Conservation (phyloP, 1,140 invertebrate species). For the Ceratitis capitata region DNA sequence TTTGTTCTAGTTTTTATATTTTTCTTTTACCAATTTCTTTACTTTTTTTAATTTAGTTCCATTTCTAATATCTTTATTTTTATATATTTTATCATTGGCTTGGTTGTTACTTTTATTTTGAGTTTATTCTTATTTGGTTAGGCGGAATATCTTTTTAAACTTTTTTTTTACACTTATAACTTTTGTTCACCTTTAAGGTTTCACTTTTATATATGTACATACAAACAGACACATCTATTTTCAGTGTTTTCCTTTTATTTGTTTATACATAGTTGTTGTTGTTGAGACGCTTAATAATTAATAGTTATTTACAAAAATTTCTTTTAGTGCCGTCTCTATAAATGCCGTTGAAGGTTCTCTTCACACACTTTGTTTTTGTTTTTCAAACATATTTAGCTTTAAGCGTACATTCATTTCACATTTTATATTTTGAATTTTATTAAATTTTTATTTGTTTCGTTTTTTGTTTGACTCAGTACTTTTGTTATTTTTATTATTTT, state of each 20-base stretch:
- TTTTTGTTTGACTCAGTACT: background rate
- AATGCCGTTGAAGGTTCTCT: background rate
- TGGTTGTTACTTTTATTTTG: background rate
- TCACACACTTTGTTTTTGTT: background rate
- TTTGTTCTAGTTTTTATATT: background rate
- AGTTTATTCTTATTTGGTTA: background rate
- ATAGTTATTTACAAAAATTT: constrained; percentile 10
- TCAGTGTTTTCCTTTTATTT: background rate
- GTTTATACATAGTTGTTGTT: background rate
- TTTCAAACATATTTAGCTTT: background rate
- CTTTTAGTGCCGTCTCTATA: background rate
- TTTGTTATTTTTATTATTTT: background rate
- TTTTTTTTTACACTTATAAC: background rate
- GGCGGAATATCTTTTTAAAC: background rate
- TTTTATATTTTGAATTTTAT: background rate
- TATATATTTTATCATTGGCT: background rate
- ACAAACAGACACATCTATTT: background rate
- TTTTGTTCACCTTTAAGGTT: background rate
- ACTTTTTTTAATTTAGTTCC: too few species aligned
- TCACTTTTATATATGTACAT: background rate
- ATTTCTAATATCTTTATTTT: background rate
- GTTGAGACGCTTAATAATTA: background rate
- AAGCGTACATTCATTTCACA: background rate
- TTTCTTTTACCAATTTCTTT: too few species aligned
- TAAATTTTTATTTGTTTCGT: background rate